These are phyloP conservation scores for Oreochromis tanganicae DNA, from an alignment of 2,113 vertebrate species.

Conservation along the genomic window DNA sequence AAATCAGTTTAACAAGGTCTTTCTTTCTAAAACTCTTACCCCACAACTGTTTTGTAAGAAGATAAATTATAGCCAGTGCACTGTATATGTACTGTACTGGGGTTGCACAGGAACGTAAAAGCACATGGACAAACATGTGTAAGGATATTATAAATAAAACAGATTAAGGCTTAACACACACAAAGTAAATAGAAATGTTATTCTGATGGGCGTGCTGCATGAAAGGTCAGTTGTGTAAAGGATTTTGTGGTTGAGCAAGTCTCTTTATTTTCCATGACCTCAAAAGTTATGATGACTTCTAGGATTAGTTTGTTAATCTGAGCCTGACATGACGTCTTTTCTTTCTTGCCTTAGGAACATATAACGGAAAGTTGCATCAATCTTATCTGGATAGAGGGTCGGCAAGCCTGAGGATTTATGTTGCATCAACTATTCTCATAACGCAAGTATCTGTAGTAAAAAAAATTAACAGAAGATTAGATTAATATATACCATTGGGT, in stretches of 20 bases:
- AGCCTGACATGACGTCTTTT: neutral
- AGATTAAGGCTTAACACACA: neutral
- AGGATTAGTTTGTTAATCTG: neutral
- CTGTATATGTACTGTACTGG: neutral
- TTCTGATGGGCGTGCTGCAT: neutral
- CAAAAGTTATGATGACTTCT: neutral
- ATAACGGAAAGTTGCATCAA: neutral
- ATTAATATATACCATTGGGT: neutral
- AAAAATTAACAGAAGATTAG: neutral
- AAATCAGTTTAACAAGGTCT: constrained; percentile 9
- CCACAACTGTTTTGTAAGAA: neutral
- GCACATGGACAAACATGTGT: neutral
- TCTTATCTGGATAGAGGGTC: neutral
- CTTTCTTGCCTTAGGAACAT: neutral
- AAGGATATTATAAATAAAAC: neutral
- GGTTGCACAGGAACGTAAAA: neutral
- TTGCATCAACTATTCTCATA: neutral
- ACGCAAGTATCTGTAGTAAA: neutral
- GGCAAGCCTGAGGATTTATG: neutral
- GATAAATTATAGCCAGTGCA: neutral
- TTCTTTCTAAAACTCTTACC: neutral
- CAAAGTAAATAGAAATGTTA: neutral
- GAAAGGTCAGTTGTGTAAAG: neutral
- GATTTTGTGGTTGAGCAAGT: neutral
- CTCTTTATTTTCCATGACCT: neutral